A percentile compares a stretch with the other conserved stretches of the same genome.
These are phyloP conservation scores for Bombus sibiricus DNA, from an alignment of 1,140 invertebrate genomes.

Conservation along the genomic window DNA sequence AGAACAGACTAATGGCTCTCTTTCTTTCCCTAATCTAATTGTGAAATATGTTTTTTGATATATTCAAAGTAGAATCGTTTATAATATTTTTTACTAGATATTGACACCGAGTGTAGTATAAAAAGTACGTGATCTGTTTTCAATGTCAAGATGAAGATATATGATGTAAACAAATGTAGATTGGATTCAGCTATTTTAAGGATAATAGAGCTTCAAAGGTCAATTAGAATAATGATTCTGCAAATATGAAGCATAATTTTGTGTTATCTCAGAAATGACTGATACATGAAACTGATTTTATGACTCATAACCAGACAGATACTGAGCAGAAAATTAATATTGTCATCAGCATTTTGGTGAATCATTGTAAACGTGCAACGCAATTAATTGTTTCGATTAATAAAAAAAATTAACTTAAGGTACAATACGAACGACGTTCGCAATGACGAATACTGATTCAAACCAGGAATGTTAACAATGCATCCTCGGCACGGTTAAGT, in stretches of 20 bases:
- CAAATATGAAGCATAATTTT: background rate
- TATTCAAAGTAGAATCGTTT: too few relatives aligned
- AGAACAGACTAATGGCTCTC: background rate
- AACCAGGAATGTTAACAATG: slow-evolving; percentile 26
- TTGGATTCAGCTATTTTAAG: background rate
- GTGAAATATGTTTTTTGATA: too few relatives aligned
- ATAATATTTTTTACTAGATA: background rate
- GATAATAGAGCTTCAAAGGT: background rate
- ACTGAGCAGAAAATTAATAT: too few relatives aligned
- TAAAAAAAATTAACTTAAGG: background rate
- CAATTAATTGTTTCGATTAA: background rate
- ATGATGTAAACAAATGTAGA: background rate
- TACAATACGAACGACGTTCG: background rate
- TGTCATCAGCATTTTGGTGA: too few relatives aligned
- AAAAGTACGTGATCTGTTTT: background rate
- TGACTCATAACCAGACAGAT: background rate
- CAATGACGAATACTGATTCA: background rate
- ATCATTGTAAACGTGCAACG: background rate
- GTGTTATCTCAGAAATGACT: background rate
- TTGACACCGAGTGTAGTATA: too few relatives aligned
- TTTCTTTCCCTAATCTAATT: too few relatives aligned
- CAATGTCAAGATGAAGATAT: background rate
- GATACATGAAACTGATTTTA: background rate
- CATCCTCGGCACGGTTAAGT: slow-evolving; percentile 28
- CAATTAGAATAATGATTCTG: background rate